Conservation (phyloP, 2,888 invertebrate genomes). For the Megalurothrips usitatus region DNA sequence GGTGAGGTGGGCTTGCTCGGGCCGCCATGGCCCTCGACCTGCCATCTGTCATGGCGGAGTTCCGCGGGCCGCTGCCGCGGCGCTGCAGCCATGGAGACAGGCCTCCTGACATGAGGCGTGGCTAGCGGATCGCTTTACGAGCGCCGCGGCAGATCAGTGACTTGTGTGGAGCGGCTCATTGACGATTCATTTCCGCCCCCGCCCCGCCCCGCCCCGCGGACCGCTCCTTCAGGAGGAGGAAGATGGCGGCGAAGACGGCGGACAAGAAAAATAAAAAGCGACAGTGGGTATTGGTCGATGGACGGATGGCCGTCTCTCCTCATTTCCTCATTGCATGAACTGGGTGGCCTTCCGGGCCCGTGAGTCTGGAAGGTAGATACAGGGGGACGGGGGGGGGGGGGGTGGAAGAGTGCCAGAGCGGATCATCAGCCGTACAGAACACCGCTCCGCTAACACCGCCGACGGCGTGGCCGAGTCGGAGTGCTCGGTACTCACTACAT, state of each 20-base stretch:
- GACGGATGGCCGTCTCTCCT: not conserved
- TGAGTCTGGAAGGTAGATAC: too few relatives aligned
- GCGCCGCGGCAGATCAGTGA: not conserved
- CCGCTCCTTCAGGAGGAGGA: not conserved
- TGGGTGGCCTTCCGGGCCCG: slow-evolving; percentile 15
- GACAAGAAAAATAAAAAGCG: not conserved
- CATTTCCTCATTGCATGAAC: slow-evolving; percentile 16
- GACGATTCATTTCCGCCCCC: not conserved
- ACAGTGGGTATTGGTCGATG: too few relatives aligned
- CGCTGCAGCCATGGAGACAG: too few relatives aligned
- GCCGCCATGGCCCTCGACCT: too few relatives aligned
- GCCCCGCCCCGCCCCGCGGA: not conserved
- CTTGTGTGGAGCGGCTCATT: not conserved
- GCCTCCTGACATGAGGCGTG: too few relatives aligned
- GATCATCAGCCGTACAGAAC: not conserved
- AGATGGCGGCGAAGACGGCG: not conserved
- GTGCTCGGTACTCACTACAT: too few relatives aligned
- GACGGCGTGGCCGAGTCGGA: not conserved
- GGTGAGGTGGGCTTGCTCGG: too few relatives aligned
- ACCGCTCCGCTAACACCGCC: not conserved
- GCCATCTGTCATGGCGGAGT: too few relatives aligned
- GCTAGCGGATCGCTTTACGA: too few relatives aligned
- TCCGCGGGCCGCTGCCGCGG: too few relatives aligned
- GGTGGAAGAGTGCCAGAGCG: not conserved
- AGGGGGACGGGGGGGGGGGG: not conserved